These are phyloP conservation scores for Bimastos eiseni DNA, from an alignment of 2,888 invertebrate species.

Conservation along the genomic window DNA sequence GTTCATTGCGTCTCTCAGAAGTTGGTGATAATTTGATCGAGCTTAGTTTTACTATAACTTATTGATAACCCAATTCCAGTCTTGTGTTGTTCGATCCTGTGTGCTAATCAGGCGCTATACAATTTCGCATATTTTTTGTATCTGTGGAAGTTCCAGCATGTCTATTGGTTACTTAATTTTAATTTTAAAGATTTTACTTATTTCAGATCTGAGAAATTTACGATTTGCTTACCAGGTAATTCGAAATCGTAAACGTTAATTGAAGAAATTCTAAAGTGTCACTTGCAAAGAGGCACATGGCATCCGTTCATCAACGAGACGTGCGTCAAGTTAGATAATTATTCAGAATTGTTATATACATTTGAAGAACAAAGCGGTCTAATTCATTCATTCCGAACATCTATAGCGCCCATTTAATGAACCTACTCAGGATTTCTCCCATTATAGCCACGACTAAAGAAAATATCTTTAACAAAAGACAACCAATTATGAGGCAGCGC, in stretches of 20 bases:
- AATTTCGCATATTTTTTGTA: neutral
- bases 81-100: neutral
- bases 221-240: neutral
- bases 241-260: neutral
- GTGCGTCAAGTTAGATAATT: too few relatives aligned
- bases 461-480: too few relatives aligned
- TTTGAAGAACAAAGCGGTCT: too few relatives aligned
- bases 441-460: too few relatives aligned
- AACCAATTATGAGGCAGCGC: too few relatives aligned
- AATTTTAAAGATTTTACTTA: neutral
- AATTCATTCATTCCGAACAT: too few relatives aligned
- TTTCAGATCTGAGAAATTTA: neutral
- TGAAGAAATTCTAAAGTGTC: too few relatives aligned
- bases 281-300: too few relatives aligned
- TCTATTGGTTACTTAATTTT: neutral
- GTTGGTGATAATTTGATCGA: neutral
- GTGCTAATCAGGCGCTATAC: neutral
- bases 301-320: too few relatives aligned
- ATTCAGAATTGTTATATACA: too few relatives aligned
- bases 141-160: neutral
- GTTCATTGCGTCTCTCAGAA: neutral
- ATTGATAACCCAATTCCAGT: neutral
- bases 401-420: too few relatives aligned
- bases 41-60: neutral
- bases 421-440: too few relatives aligned